Percentiles rank a stretch among this genome's conserved stretches.
phyloP scores from a whole-genome alignment of 2,113 vertebrate species.

The Neomonachus schauinslandi region DNA sequence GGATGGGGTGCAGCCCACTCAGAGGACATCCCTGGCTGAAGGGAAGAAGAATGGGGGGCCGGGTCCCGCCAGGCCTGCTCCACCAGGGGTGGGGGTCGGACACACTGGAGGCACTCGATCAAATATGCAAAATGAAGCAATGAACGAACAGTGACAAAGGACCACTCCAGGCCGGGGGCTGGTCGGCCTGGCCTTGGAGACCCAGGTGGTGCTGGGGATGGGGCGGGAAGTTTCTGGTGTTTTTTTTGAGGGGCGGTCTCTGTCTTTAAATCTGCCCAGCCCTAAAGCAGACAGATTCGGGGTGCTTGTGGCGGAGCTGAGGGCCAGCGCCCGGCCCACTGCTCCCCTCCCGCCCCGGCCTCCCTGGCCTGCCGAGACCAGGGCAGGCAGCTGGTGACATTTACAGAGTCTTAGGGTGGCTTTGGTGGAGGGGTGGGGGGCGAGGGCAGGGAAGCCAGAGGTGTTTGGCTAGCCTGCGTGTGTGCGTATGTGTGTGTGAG shows the following conservation, averaged over 20 bases:
- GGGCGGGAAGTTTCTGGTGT: too few relatives aligned
- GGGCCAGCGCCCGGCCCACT: rapidly evolving
- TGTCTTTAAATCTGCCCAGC: neutral
- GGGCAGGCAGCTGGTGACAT: constrained; percentile 15
- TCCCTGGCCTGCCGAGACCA: neutral
- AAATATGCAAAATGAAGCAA: neutral
- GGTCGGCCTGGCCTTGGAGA: neutral
- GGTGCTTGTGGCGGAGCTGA: neutral
- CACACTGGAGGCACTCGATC: neutral
- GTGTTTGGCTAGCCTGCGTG: neutral
- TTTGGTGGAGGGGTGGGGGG: neutral
- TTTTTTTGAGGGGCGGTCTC: rapidly evolving
- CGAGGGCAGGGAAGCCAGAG: neutral
- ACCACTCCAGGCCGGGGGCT: neutral
- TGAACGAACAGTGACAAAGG: neutral
- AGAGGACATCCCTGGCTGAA: neutral
- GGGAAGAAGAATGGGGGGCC: neutral
- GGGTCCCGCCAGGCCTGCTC: too few relatives aligned
- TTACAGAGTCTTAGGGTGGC: constrained; percentile 51
- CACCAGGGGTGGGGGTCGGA: neutral
- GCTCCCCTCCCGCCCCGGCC: neutral
- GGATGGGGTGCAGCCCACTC: neutral
- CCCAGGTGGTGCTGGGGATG: neutral
- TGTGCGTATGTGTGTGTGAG: too few relatives aligned
- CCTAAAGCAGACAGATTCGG: neutral